Base-by-base conservation (phyloP, 2,113 vertebrate genomes). In the Pantherophis guttatus region DNA sequence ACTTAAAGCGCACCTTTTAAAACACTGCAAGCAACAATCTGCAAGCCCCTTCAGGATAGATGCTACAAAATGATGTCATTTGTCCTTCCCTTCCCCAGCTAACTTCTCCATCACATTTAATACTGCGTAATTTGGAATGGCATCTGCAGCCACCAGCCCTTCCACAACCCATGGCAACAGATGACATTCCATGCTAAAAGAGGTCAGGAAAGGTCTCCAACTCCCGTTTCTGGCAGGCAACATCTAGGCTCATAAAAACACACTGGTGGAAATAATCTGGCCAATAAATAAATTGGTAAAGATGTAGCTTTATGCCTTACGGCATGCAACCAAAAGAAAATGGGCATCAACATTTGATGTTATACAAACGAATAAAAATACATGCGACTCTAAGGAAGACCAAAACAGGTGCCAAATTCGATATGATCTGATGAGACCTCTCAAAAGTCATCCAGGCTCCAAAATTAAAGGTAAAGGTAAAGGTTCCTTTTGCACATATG, bases 151-250 rank as follows among this genome's bases (percentile, higher is more conserved):
- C 96, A 97, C 95, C 94, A 97, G 96, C 96, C 29, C 95, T 96
- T 96, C 96, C 94, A 97, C 96, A 97, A 97, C 96, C 96, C 94
- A 95, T 96, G 95, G 96, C 97, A 97, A 97, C 96, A 96, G 96
- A 97, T 97, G 97, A 97, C 97, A 97, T 97, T 97, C 96, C 96
- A 96, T 53, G 95, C 95, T 97, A 96, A 97, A 97, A 97, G 96
- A 97, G 96, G 97, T 96, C 96, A 13, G 92, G 96, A 97, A 96
- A 97, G 97, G 96, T 97, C 96, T 97, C 96, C 96, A 96, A 94
- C 33, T 81, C 93, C 93, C 81, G 92, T 96, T 97, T 96, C 95
- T 96, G 96, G 96, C 91, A 96, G 97, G 96, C 89, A 95, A 94
- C 95, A 94, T 97, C 96, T 96, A 97, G 97, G 94, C 95, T 96